Evolutionary conservation across 2,113 vertebrate species (phyloP).

Genomic region (Heterochromis multidens): DNA sequence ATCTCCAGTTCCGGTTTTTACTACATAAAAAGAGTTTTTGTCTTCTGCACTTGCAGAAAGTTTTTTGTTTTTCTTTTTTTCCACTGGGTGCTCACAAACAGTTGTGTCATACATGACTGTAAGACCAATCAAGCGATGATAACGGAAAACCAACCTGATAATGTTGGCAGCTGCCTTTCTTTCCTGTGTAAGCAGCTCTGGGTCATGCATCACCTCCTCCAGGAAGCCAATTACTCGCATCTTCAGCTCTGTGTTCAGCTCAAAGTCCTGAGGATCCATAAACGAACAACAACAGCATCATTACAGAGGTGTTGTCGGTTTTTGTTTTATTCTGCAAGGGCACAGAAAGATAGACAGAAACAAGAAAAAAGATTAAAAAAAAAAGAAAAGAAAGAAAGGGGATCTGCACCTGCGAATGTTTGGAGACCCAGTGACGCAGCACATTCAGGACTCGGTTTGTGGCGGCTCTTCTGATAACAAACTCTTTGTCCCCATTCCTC

Average conservation of each 20-base stretch:
- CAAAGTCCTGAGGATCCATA: constrained; percentile 86
- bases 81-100: background rate
- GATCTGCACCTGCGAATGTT: constrained; percentile 87
- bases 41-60: background rate
- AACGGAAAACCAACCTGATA: constrained; percentile 77
- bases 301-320: background rate
- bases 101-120: background rate
- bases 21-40: background rate
- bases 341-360: background rate
- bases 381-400: background rate
- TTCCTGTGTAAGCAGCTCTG: constrained; percentile 94
- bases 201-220: constrained; percentile 96
- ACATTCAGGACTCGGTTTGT: constrained; percentile 96
- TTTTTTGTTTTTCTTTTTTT: background rate
- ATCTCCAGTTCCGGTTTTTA: background rate
- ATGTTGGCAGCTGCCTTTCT: constrained; percentile 97
- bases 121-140: background rate
- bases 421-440: constrained; percentile 97
- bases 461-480: constrained; percentile 93
- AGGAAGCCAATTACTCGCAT: constrained; percentile 88
- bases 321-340: background rate
- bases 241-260: constrained; percentile 87
- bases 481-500: constrained; percentile 96
- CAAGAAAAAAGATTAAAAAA: background rate
- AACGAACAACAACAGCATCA: background rate